Conservation (phyloP, 2,113 vertebrate species). For the Cavia porcellus region DNA sequence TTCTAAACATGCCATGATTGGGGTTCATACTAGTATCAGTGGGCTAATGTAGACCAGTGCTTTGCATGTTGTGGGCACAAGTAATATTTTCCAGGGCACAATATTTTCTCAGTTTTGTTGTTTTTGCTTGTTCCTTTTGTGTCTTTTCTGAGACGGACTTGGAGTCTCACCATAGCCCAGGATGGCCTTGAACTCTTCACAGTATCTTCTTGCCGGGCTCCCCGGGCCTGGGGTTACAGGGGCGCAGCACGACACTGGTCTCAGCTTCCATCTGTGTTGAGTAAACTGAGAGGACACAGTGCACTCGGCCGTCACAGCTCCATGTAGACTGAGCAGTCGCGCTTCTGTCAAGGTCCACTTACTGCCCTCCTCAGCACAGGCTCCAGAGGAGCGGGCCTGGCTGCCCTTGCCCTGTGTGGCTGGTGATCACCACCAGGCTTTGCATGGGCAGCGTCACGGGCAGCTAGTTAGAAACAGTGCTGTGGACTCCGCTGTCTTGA, state of each 20-base stretch:
- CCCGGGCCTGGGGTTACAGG: not conserved
- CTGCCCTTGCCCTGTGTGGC: not conserved
- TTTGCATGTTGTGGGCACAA: fast-evolving
- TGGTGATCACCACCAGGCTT: not conserved
- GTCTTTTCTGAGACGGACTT: not conserved
- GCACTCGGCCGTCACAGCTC: fast-evolving
- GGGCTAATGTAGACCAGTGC: fast-evolving
- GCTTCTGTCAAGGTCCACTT: not conserved
- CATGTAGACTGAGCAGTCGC: not conserved
- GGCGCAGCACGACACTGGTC: not conserved
- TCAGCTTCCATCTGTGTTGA: fast-evolving
- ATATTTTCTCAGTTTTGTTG: not conserved
- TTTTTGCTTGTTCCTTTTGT: not conserved
- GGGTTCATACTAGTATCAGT: too few species aligned
- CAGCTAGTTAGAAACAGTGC: not conserved
- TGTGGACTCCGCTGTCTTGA: not conserved
- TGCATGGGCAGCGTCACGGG: not conserved
- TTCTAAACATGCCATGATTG: not conserved
- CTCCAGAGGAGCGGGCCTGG: not conserved
- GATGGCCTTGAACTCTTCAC: not conserved
- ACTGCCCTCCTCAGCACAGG: fast-evolving
- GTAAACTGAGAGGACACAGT: not conserved
- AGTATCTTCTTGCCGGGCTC: not conserved
- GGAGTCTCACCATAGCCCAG: not conserved
- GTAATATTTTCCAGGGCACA: not conserved